Evolutionary conservation across 2,888 invertebrate genomes (phyloP), one percentile per base, ranked within the genome.

Genomic region (Tanypteryx hageni): DNA sequence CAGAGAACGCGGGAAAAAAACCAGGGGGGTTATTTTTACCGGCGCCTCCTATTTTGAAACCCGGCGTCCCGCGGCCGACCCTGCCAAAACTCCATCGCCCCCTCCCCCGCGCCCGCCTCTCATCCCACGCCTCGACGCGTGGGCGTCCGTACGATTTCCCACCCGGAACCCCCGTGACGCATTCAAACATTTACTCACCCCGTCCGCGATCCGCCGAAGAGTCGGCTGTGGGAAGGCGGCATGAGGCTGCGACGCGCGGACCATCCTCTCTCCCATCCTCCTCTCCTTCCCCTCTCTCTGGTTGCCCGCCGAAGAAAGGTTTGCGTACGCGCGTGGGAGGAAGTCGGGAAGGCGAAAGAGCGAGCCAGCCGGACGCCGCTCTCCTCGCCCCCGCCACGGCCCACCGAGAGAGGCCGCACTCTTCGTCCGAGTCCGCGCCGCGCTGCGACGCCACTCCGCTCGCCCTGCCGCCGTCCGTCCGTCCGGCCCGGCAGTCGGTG

Each of bases 361-460:
- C 22, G 92, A 16, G 92, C 31, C 18, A 18, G 83, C n/a, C 11
- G 56, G 56, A 0, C 11, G 93, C 93, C 92, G 93, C 93, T 94
- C 93, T 94, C 94, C 94, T 94, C 93, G 93, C 93, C 94, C 93
- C 93, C 93, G 94, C 93, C 94, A 94, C 94, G 94, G 94, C 93
- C 94, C 94, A 94, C 94, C 94, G 94, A 94, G 94, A 93, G 94
- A 93, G 92, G 94, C 93, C 93, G 94, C 94, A 93, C 94, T 93
- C 93, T 93, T 93, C 93, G 94, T 93, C 94, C 93, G 93, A 93
- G 92, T 92, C 93, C 92, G 81, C 92, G 93, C 93, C 92, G 92
- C 92, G 86, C 86, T 61, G 92, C 86, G 93, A 93, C 93, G 93
- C 93, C 93, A 3, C 44, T 68, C 59, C 92, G 58, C 92, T 92